phyloP scores from a whole-genome alignment of 2,113 vertebrate species.

The Protobothrops mucrosquamatus region DNA sequence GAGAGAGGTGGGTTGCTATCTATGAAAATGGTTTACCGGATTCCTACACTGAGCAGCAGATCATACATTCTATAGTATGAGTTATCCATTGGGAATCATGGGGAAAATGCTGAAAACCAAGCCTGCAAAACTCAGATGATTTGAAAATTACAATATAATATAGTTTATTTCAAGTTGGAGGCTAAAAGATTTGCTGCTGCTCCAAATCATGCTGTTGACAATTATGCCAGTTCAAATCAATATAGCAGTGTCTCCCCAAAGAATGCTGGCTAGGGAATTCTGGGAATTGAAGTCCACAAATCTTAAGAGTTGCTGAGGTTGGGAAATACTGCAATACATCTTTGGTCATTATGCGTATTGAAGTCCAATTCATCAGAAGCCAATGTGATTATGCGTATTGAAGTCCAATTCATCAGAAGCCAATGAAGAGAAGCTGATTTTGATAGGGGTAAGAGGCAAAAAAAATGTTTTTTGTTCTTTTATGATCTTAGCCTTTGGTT shows the following conservation, averaged over 20 bases:
- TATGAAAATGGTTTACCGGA: background rate
- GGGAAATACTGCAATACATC: background rate
- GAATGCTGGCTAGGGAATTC: background rate
- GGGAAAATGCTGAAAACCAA: background rate
- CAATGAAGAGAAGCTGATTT: background rate
- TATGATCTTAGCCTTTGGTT: background rate
- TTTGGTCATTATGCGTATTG: background rate
- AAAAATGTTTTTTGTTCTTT: background rate
- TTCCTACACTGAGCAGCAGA: background rate
- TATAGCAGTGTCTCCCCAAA: background rate
- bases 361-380: background rate
- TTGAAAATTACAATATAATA: background rate
- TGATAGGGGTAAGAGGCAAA: background rate
- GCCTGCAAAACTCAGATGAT: background rate
- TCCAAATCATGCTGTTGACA: background rate
- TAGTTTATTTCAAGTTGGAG: background rate
- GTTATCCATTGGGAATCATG: background rate
- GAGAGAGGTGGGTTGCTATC: background rate
- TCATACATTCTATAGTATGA: background rate
- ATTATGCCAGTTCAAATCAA: background rate
- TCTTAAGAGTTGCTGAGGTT: background rate
- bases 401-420: background rate
- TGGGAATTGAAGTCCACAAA: background rate
- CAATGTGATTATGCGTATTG: background rate
- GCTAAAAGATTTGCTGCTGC: background rate